These are phyloP conservation scores for Chrysogorgia sp. DNA, from an alignment of 92 coral and sea anemone genomes.

Conservation along the genomic window DNA sequence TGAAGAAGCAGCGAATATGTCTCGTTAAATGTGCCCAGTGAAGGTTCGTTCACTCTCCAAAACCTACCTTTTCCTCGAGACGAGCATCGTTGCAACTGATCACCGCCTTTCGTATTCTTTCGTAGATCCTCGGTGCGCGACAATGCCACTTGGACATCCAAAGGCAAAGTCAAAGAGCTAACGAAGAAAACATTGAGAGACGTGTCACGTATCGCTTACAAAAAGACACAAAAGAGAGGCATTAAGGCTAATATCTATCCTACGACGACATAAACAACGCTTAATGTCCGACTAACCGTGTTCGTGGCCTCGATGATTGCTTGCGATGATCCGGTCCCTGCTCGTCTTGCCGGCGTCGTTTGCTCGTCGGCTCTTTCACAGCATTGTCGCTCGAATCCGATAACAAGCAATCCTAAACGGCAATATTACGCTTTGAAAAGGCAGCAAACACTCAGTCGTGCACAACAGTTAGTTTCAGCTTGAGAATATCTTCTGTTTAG, in stretches of 20 bases:
- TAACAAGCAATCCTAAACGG: conserved; percentile 10
- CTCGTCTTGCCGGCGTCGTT: conserved; percentile 9
- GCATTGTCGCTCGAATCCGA: conserved; percentile 39
- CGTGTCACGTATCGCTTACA: background rate
- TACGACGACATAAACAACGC: background rate
- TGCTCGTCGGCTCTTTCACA: conserved; percentile 7
- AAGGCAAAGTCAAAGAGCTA: conserved; percentile 25
- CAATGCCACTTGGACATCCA: conserved; percentile 26
- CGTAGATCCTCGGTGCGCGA: background rate
- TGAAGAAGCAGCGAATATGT: background rate
- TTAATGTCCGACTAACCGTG: conserved; percentile 20
- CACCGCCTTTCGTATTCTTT: background rate
- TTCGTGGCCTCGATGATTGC: conserved; percentile 24
- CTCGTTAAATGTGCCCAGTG: background rate
- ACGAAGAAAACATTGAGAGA: background rate
- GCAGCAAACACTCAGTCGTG: background rate
- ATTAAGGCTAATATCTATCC: background rate
- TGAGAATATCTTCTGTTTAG: too few relatives aligned
- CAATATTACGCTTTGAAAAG: background rate
- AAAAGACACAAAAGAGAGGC: background rate
- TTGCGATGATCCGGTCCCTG: background rate
- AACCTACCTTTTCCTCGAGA: background rate
- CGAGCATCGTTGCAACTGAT: background rate
- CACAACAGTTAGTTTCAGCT: background rate
- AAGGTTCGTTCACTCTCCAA: background rate